A percentile compares a stretch with the other conserved stretches of the same genome.
phyloP scores from a whole-genome alignment of 2,888 invertebrate genomes.

The Amblyjoppa proteus region DNA sequence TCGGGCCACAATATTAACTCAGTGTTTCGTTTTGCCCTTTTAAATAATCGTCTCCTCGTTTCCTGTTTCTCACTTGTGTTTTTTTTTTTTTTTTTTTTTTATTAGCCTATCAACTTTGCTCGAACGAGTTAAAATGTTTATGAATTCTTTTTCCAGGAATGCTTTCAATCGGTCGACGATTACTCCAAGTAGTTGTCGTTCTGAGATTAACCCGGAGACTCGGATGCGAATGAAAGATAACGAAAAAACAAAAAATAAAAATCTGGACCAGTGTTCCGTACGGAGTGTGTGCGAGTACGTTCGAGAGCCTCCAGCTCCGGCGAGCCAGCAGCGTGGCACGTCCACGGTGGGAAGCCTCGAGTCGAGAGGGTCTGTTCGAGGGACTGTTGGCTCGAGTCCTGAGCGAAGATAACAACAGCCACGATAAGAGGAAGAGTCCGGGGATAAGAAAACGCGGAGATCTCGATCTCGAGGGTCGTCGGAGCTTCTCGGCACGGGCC shows the following conservation, averaged over 20 bases:
- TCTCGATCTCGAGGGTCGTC: not conserved
- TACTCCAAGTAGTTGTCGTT: not conserved
- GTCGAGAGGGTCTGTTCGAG: constrained; percentile 13
- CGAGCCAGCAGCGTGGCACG: not conserved
- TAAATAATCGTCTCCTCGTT: not conserved
- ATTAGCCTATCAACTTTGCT: too few species aligned
- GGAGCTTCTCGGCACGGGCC: not conserved
- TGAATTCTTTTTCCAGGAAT: not conserved
- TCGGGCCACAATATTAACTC: too few species aligned
- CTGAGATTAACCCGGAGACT: not conserved
- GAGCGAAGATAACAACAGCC: not conserved
- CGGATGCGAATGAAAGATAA: not conserved
- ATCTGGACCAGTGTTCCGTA: not conserved
- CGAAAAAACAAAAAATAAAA: not conserved
- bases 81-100: not conserved
- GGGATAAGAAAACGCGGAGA: not conserved
- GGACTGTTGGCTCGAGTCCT: not conserved
- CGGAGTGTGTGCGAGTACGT: not conserved
- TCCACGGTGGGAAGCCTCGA: not conserved
- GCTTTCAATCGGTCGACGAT: not conserved
- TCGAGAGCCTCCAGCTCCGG: not conserved
- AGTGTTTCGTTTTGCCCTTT: too few species aligned
- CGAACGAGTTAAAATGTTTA: too few species aligned
- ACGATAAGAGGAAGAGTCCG: not conserved
- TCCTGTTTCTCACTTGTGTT: not conserved